Evolutionary conservation across 2,797 vertebrate species (phyloP).

Genomic region (Glyptemys insculpta): DNA sequence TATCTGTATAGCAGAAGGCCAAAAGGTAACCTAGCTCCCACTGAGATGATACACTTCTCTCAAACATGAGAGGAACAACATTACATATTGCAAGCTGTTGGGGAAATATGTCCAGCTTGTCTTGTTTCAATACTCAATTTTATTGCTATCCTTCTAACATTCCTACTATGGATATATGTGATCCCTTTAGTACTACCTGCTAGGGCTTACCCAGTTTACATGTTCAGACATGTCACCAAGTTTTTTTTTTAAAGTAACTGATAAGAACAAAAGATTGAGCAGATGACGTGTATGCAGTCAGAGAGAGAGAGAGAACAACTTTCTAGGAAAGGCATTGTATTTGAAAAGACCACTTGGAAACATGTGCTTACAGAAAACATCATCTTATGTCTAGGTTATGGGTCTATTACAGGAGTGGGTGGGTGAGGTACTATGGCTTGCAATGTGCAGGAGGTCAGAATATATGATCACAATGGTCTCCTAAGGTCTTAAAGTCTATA

Average conservation of each 20-base stretch:
- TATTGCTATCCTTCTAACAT: neutral
- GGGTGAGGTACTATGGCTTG: too few relatives aligned
- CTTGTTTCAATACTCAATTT: fast-evolving
- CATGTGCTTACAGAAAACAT: neutral
- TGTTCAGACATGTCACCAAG: fast-evolving
- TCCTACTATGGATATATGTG: neutral
- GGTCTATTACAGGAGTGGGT: too few relatives aligned
- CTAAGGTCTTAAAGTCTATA: too few relatives aligned
- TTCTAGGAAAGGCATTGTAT: neutral
- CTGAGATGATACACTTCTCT: neutral
- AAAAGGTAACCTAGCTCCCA: neutral
- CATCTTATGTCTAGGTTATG: neutral
- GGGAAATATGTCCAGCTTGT: neutral
- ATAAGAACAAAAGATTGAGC: neutral
- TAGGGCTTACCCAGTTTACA: neutral
- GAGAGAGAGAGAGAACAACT: neutral
- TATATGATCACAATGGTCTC: too few relatives aligned
- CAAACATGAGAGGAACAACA: neutral
- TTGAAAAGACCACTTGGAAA: neutral
- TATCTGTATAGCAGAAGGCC: conserved; percentile 4
- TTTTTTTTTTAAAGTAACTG: neutral
- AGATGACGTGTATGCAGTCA: neutral
- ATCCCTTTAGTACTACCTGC: neutral
- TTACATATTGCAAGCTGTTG: neutral
- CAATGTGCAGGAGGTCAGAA: too few relatives aligned